These are phyloP conservation scores for Brachypteracias leptosomus DNA, from an alignment of 2,113 vertebrate species.

Conservation along the genomic window DNA sequence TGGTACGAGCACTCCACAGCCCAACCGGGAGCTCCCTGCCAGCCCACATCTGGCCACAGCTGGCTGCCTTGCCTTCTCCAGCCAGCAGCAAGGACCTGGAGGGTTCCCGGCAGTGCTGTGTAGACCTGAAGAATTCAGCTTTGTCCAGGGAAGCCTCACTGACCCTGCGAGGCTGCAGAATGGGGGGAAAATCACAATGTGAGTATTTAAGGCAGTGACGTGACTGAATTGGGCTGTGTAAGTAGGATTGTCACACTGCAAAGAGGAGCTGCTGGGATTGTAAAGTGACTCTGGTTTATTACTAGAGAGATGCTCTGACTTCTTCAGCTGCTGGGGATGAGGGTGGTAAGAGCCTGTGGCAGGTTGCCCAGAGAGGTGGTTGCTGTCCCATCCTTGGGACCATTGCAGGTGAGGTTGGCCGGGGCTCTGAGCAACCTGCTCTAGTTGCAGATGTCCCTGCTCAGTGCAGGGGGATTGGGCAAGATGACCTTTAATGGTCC, in stretches of 20 bases:
- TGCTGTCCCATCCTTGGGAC: no score
- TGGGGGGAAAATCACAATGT: not conserved
- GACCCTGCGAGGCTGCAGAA: not conserved
- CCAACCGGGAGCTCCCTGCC: not conserved
- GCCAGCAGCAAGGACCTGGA: fast-evolving
- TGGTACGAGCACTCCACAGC: fast-evolving
- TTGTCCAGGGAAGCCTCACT: not conserved
- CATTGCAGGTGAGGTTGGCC: no score
- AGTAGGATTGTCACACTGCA: not conserved
- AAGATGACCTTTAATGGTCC: not conserved
- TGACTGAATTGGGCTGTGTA: not conserved
- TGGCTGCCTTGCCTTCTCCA: not conserved
- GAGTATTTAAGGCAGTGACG: not conserved
- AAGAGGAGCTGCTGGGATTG: not conserved
- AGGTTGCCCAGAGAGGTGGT: no score
- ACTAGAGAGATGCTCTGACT: not conserved
- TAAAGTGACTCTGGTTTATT: not conserved
- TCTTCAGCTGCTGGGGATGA: not conserved
- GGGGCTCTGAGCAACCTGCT: not conserved
- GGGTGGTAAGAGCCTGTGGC: no score
- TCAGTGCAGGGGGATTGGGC: not conserved
- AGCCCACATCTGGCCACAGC: not conserved
- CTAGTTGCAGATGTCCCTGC: not conserved
- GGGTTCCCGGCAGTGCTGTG: fast-evolving
- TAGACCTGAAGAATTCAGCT: fast-evolving